Conservation (phyloP, 1,140 invertebrate species). For the Diabrotica virgifera region DNA sequence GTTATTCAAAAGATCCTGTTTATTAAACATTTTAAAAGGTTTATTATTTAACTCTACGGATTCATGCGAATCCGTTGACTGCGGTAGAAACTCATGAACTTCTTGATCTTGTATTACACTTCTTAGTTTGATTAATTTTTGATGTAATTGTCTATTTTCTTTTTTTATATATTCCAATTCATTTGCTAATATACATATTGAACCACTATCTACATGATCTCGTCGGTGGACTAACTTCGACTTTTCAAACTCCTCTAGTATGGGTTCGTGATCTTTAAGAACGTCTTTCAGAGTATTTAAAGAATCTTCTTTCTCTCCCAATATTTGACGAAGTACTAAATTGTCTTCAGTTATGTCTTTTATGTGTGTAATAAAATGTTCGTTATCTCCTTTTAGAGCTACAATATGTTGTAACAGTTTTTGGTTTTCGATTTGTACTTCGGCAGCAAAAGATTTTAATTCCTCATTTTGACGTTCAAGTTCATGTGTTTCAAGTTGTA, state of each 20-base stretch:
- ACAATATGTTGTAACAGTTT: neutral
- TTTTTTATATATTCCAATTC: slow-evolving; percentile 25
- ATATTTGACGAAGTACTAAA: slow-evolving; percentile 2
- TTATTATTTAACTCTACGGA: too few relatives aligned
- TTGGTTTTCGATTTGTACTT: neutral
- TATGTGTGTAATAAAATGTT: slow-evolving; percentile 8
- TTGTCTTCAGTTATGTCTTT: slow-evolving; percentile 3
- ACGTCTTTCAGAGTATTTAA: slow-evolving; percentile 27
- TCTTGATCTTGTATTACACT: slow-evolving; percentile 25
- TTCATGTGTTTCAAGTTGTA: slow-evolving; percentile 3
- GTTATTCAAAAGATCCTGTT: neutral
- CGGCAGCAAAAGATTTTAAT: neutral
- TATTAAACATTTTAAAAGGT: too few relatives aligned
- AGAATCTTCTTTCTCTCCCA: slow-evolving; percentile 16
- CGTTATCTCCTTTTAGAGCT: neutral
- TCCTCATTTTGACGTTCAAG: neutral
- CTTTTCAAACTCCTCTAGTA: slow-evolving; percentile 9
- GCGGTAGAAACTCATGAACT: slow-evolving; percentile 32
- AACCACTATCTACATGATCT: neutral
- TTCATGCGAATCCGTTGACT: slow-evolving; percentile 29
- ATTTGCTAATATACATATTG: slow-evolving; percentile 1
- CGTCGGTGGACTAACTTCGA: neutral
- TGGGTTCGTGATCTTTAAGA: slow-evolving; percentile 22
- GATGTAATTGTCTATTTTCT: slow-evolving; percentile 23
- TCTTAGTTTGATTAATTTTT: neutral